Percentiles rank a stretch among this genome's conserved stretches.
Evolutionary conservation across 2,888 invertebrate species (phyloP).

Genomic region (Mactromeris polynyma): DNA sequence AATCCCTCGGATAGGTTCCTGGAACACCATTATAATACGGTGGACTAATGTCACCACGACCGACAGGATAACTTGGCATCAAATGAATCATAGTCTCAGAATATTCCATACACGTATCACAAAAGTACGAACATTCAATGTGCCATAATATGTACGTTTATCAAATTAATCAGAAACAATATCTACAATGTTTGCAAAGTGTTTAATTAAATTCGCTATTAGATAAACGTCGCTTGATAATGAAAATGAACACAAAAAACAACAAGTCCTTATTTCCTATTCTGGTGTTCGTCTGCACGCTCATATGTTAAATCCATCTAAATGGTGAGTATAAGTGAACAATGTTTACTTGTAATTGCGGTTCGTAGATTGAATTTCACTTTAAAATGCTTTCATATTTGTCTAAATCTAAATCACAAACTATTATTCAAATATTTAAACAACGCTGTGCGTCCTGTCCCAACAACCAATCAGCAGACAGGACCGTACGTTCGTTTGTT

Average conservation of each 20-base stretch:
- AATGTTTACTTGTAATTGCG: conserved; percentile 15
- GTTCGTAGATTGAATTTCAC: conserved; percentile 21
- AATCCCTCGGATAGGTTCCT: neutral
- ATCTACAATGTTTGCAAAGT: neutral
- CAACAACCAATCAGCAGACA: conserved; percentile 11
- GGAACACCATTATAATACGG: conserved; percentile 46
- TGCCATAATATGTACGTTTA: neutral
- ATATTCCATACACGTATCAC: conserved; percentile 11
- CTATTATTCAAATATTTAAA: conserved; percentile 52
- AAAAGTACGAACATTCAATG: neutral
- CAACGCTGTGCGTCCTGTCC: neutral
- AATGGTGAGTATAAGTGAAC: neutral
- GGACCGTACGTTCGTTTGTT: conserved; percentile 27
- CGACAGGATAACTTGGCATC: conserved; percentile 48
- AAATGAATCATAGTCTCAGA: conserved; percentile 52
- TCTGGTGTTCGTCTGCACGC: neutral
- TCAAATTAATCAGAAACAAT: neutral
- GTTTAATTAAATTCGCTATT: neutral
- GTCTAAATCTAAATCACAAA: conserved; percentile 13
- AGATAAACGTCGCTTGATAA: neutral
- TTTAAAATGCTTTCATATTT: conserved; percentile 24
- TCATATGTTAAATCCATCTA: neutral
- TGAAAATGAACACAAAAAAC: neutral
- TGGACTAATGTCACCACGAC: conserved; percentile 32
- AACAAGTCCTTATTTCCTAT: neutral